Evolutionary conservation across 2,888 invertebrate species (phyloP).

Genomic region (Chesias legatella): DNA sequence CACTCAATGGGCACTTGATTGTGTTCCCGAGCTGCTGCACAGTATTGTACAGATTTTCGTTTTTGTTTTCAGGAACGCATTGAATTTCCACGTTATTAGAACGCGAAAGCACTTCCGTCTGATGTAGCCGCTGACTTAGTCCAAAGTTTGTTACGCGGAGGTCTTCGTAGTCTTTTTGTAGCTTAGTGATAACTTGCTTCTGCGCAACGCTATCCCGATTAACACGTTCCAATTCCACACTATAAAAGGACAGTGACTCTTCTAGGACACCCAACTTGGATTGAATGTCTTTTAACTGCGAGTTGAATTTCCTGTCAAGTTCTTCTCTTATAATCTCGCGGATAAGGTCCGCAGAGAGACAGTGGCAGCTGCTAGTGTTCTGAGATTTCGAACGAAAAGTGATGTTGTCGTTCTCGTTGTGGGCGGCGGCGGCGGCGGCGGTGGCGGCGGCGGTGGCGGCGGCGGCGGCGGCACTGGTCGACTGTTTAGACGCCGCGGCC

Average conservation of each 20-base stretch:
- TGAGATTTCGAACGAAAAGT: slow-evolving; percentile 14
- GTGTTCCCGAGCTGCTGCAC: slow-evolving; percentile 22
- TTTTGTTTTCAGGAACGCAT: slow-evolving; percentile 27
- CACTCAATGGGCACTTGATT: slow-evolving; percentile 15
- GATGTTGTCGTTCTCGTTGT: slow-evolving; percentile 4
- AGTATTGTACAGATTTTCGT: slow-evolving; percentile 21
- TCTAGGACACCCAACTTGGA: slow-evolving; percentile 3
- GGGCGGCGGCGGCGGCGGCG: neutral
- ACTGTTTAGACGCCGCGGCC: neutral
- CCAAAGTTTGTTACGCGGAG: slow-evolving; percentile 7
- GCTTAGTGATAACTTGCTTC: neutral
- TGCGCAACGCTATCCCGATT: slow-evolving; percentile 1
- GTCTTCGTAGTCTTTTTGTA: slow-evolving; percentile 13
- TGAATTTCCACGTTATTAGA: slow-evolving; percentile 26
- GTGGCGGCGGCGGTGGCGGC: neutral
- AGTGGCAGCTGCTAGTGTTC: neutral
- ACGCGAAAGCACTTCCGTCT: slow-evolving; percentile 24
- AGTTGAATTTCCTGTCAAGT: slow-evolving; percentile 5
- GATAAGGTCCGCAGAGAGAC: slow-evolving; percentile 15
- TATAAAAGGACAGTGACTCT: slow-evolving; percentile 3
- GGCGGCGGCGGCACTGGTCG: too few relatives aligned
- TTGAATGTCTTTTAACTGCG: slow-evolving; percentile 5
- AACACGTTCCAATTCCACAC: slow-evolving; percentile 6
- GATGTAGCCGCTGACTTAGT: slow-evolving; percentile 11
- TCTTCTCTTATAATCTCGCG: slow-evolving; percentile 21